These are phyloP conservation scores for Uropsilus gracilis DNA, from an alignment of 2,113 vertebrate species.

Conservation along the genomic window DNA sequence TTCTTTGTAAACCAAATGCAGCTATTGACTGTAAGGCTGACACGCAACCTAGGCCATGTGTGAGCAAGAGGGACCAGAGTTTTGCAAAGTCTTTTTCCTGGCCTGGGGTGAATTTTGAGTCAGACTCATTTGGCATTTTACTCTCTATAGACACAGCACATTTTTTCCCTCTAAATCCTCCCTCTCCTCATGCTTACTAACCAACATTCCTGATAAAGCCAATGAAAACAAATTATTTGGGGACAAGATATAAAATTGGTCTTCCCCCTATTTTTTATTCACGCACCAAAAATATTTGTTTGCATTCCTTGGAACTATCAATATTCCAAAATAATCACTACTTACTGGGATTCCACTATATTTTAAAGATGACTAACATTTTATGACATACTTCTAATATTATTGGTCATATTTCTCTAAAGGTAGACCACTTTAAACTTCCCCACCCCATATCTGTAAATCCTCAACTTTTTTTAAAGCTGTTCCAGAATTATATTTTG, in stretches of 20 bases:
- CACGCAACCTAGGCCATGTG: neutral
- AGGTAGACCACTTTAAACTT: neutral
- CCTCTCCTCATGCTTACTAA: slow-evolving; percentile 30
- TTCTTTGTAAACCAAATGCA: slow-evolving; percentile 63
- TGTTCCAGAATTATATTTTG: slow-evolving; percentile 5
- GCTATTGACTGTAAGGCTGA: neutral
- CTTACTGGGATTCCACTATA: neutral
- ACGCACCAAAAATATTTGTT: slow-evolving; percentile 13
- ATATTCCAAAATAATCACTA: slow-evolving; percentile 27
- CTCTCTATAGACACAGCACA: slow-evolving; percentile 51
- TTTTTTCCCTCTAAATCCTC: slow-evolving; percentile 46
- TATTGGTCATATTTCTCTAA: neutral
- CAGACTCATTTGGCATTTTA: slow-evolving; percentile 49
- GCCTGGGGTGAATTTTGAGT: slow-evolving; percentile 21
- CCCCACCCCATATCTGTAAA: too few species aligned
- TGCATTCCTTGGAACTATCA: neutral
- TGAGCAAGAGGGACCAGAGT: neutral
- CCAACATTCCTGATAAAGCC: slow-evolving; percentile 62
- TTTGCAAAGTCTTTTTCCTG: slow-evolving; percentile 58
- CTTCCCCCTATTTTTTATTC: neutral
- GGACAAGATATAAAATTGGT: slow-evolving; percentile 20
- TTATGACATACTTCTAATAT: slow-evolving; percentile 13
- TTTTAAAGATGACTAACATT: slow-evolving; percentile 19
- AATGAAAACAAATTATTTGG: slow-evolving; percentile 52
- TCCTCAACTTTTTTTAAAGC: slow-evolving; percentile 22